phyloP scores from a whole-genome alignment of 2,888 invertebrate genomes.

The Lysandra bellargus region DNA sequence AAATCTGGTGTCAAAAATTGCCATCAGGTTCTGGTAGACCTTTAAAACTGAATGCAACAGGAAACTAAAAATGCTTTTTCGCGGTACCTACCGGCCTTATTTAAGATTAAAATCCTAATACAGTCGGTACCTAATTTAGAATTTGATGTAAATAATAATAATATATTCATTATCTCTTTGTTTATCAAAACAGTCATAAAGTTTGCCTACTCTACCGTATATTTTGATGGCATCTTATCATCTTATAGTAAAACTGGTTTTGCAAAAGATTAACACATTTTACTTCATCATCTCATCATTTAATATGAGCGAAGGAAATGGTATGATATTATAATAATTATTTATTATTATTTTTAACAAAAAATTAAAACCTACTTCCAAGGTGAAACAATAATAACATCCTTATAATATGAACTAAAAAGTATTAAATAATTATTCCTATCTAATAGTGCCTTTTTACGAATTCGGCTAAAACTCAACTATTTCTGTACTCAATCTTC shows the following conservation, averaged over 20 bases:
- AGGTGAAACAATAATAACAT: no score
- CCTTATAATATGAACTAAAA: no score
- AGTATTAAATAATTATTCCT: no score
- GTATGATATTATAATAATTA: not conserved
- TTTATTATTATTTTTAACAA: no score
- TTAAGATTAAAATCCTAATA: not conserved
- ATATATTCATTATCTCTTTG: not conserved
- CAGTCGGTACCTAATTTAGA: not conserved
- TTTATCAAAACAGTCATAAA: not conserved
- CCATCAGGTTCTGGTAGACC: no score
- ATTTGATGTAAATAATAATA: not conserved
- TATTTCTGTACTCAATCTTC: no score
- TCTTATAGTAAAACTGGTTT: not conserved
- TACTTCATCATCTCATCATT: not conserved
- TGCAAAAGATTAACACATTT: not conserved
- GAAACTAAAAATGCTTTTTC: no score
- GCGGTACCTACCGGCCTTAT: not conserved
- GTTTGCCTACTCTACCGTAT: not conserved
- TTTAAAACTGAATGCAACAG: no score
- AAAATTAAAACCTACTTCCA: no score
- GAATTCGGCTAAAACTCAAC: no score
- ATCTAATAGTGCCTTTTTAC: no score
- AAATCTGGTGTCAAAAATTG: no score
- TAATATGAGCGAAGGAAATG: not conserved
- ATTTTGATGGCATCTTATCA: not conserved